Conservation (phyloP, 1,140 invertebrate species). For the Panagrolaimus sp. region DNA sequence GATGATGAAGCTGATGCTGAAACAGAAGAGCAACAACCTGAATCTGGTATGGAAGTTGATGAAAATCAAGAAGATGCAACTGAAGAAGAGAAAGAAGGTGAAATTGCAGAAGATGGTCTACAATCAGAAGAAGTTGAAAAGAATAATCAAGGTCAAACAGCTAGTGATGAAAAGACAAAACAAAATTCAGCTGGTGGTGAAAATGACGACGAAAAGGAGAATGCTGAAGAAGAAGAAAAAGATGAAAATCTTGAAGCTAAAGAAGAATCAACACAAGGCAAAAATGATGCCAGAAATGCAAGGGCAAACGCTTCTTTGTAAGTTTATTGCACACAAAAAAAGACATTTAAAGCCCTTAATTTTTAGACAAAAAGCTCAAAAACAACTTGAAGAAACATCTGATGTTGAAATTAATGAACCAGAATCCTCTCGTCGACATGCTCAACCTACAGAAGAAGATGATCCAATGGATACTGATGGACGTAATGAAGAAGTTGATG, state of each 20-base stretch:
- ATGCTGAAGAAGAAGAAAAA: conserved; percentile 28
- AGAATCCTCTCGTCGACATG: not conserved
- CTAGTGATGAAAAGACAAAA: conserved; percentile 1
- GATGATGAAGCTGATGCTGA: no score
- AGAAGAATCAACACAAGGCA: conserved; percentile 53
- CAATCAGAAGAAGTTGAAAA: no score
- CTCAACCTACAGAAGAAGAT: conserved; percentile 11
- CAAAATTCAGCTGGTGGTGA: conserved; percentile 17
- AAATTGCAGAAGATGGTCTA: conserved; percentile 24
- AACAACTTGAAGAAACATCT: conserved; percentile 13
- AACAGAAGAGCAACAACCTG: not conserved
- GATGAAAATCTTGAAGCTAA: not conserved
- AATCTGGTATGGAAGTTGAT: conserved; percentile 21
- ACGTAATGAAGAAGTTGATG: not conserved
- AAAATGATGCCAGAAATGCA: conserved; percentile 40
- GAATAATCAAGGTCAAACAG: no score
- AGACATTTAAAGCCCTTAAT: no score
- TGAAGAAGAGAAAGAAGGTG: conserved; percentile 15
- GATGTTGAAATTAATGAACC: not conserved
- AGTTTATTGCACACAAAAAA: no score
- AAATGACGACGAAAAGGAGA: conserved; percentile 16
- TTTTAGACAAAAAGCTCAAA: conserved; percentile 3
- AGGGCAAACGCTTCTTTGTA: not conserved
- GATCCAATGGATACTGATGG: not conserved
- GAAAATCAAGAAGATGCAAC: conserved; percentile 51